Conservation (phyloP, 2,888 invertebrate genomes). For the Drosophila trichaetosa region DNA sequence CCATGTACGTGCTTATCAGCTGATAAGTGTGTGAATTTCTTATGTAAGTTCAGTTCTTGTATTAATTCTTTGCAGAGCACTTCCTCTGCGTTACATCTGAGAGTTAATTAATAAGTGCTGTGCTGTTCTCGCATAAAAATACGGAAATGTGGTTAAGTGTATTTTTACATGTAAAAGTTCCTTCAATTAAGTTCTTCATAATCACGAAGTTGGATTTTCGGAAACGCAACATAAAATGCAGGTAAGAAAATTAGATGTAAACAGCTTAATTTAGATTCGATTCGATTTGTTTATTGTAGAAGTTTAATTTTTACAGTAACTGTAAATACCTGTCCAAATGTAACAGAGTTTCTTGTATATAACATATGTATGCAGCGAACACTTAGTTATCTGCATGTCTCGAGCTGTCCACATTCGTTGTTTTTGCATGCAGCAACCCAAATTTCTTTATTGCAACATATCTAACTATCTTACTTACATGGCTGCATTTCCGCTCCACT, state of each 20-base stretch:
- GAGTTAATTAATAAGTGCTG: background rate
- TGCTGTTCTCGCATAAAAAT: background rate
- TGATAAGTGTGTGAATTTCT: constrained; percentile 36
- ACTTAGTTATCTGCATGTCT: constrained; percentile 34
- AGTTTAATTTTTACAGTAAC: constrained; percentile 10
- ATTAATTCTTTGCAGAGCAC: background rate
- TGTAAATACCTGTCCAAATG: background rate
- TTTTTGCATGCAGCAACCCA: constrained; percentile 28
- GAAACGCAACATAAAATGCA: background rate
- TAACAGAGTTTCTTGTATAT: constrained; percentile 16
- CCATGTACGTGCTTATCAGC: constrained; percentile 45
- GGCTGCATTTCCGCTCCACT: constrained; percentile 58
- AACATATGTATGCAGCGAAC: constrained; percentile 30
- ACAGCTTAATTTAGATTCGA: background rate
- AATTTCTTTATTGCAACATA: constrained; percentile 69
- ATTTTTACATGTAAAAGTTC: background rate
- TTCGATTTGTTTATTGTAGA: background rate
- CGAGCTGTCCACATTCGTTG: constrained; percentile 41
- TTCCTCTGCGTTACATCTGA: background rate
- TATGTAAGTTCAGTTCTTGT: background rate
- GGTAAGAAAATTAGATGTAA: background rate
- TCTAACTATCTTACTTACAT: constrained; percentile 66
- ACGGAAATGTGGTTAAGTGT: background rate
- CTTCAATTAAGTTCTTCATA: background rate
- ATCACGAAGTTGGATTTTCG: too few species aligned